These are phyloP conservation scores for Aplysina aerophoba DNA, from an alignment of 37 sponge, comb jelly and placozoan species.

Conservation along the genomic window DNA sequence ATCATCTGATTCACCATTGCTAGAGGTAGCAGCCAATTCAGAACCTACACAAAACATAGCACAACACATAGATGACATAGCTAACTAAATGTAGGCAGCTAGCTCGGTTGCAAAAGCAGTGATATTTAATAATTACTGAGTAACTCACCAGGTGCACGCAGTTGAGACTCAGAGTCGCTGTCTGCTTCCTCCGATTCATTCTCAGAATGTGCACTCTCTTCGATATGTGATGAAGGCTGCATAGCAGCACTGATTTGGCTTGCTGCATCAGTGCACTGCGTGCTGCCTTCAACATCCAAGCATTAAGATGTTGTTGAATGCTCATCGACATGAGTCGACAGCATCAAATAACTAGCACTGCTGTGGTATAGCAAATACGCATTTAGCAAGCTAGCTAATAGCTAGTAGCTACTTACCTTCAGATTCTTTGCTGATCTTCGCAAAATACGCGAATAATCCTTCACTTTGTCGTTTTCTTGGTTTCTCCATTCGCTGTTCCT, in stretches of 20 bases:
- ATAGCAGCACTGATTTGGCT: not conserved
- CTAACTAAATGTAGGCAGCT: not conserved
- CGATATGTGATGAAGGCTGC: no score
- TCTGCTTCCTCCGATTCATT: conserved; percentile 2
- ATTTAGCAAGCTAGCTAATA: not conserved
- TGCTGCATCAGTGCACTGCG: not conserved
- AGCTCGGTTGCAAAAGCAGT: not conserved
- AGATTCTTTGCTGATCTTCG: conserved; percentile 7
- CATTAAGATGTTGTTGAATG: not conserved
- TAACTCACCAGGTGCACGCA: not conserved
- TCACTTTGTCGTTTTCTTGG: not conserved
- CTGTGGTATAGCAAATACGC: not conserved
- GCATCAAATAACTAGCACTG: no score
- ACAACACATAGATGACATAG: not conserved
- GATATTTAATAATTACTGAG: no score
- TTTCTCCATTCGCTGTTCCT: conserved; percentile 3
- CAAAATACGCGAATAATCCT: not conserved
- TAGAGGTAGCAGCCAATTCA: conserved; percentile 9
- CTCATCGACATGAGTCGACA: no score
- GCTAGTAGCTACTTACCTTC: not conserved
- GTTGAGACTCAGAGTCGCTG: not conserved
- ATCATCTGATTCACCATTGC: conserved; percentile 11
- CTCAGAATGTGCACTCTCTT: no score
- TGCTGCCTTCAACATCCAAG: not conserved
- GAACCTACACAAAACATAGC: not conserved